Evolutionary conservation across 2,113 vertebrate species (phyloP).

Genomic region (Ctenodactylus gundi): DNA sequence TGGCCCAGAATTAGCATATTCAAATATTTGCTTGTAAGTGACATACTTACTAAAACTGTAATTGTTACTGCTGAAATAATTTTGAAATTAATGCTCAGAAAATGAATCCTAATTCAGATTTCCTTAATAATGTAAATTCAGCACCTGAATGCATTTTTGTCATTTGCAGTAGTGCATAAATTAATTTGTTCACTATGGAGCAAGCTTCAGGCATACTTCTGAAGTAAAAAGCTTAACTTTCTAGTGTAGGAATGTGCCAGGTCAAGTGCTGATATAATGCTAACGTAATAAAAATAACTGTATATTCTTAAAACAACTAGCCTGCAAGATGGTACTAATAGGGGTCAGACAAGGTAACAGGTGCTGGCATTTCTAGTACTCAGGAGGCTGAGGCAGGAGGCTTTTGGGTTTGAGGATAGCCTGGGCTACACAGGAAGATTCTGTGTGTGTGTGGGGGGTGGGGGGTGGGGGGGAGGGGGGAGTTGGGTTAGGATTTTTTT

Average conservation of each 20-base stretch:
- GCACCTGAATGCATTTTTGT: not conserved
- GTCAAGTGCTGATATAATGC: not conserved
- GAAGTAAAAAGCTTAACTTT: constrained; percentile 37
- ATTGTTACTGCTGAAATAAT: not conserved
- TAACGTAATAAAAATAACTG: constrained; percentile 10
- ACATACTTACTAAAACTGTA: not conserved
- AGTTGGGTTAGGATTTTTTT: too few species aligned
- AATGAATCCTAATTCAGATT: constrained; percentile 21
- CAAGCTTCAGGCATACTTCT: not conserved
- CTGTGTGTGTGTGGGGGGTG: too few species aligned
- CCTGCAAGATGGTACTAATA: constrained; percentile 22
- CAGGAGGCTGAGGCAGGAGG: not conserved
- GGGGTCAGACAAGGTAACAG: not conserved
- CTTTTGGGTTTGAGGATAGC: not conserved
- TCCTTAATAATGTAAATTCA: constrained; percentile 14
- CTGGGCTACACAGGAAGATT: not conserved
- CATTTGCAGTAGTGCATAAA: not conserved
- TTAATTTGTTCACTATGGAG: constrained; percentile 13
- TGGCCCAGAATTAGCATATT: not conserved
- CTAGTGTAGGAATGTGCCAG: not conserved
- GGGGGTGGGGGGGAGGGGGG: too few species aligned
- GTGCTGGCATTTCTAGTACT: not conserved
- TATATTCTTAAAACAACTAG: constrained; percentile 27
- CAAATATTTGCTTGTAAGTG: constrained; percentile 7
- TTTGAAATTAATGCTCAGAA: constrained; percentile 23